A percentile compares a stretch with the other conserved stretches of the same genome.
phyloP scores from a whole-genome alignment of 2,888 invertebrate species.

The Sarcophaga caerulescens region DNA sequence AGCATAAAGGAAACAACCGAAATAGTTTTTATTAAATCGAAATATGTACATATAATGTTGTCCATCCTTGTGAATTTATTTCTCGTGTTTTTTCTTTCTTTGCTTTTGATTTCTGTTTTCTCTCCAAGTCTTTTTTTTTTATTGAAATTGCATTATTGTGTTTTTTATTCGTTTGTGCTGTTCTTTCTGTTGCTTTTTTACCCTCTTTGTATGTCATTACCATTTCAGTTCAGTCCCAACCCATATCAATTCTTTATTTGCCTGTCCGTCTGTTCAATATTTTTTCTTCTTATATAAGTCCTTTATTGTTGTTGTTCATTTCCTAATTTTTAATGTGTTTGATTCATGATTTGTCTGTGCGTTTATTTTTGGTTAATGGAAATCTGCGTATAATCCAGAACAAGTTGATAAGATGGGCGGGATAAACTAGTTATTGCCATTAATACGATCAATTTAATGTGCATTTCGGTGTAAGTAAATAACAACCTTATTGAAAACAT shows the following conservation, averaged over 20 bases:
- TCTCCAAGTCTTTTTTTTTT: not conserved
- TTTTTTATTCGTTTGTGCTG: slow-evolving; percentile 49
- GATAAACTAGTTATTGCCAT: slow-evolving; percentile 81
- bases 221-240: slow-evolving; percentile 59
- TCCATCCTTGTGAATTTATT: slow-evolving; percentile 48
- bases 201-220: slow-evolving; percentile 52
- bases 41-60: slow-evolving; percentile 78
- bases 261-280: slow-evolving; percentile 19
- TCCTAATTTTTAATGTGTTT: slow-evolving; percentile 58
- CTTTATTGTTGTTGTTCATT: slow-evolving; percentile 22
- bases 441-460: slow-evolving; percentile 82
- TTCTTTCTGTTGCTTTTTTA: slow-evolving; percentile 45
- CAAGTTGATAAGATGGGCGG: slow-evolving; percentile 81
- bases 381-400: slow-evolving; percentile 79
- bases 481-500: slow-evolving; percentile 78
- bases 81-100: not conserved
- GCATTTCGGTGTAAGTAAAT: slow-evolving; percentile 79
- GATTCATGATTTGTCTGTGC: slow-evolving; percentile 68
- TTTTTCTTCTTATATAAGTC: not conserved
- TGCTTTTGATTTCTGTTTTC: not conserved
- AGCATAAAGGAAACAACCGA: slow-evolving; percentile 43
- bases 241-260: slow-evolving; percentile 70
- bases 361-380: slow-evolving; percentile 75
- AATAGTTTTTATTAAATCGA: slow-evolving; percentile 74
- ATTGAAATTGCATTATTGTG: slow-evolving; percentile 78